A percentile compares a stretch with the other conserved stretches of the same genome.
Conservation (phyloP, 1,140 invertebrate species). For the Elymnias hypermnestra region DNA sequence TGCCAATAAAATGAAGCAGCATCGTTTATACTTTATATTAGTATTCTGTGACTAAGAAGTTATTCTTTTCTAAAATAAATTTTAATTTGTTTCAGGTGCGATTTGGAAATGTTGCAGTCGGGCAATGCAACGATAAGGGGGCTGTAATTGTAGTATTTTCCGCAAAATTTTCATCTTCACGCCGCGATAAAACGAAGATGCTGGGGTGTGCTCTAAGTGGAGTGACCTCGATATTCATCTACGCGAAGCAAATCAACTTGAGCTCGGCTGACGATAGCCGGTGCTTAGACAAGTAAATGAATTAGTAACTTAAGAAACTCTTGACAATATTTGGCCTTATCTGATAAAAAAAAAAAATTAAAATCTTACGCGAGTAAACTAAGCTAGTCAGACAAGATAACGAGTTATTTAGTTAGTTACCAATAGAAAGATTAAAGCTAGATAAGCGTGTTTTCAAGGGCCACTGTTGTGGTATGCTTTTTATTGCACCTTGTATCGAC, state of each 20-base stretch:
- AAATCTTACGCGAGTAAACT: constrained; percentile 27
- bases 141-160: constrained; percentile 31
- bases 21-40: no score
- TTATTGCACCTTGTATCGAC: constrained; percentile 74
- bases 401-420: constrained; percentile 59
- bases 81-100: constrained; percentile 66
- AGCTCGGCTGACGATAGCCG: constrained; percentile 67
- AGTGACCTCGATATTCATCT: constrained; percentile 53
- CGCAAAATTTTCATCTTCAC: constrained; percentile 35
- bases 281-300: constrained; percentile 64
- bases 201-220: constrained; percentile 64
- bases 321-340: constrained; percentile 35
- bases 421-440: constrained; percentile 36
- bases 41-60: no score
- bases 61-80: no score
- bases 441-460: constrained; percentile 34
- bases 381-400: constrained; percentile 56
- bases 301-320: constrained; percentile 20
- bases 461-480: constrained; percentile 70
- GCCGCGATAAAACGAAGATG: constrained; percentile 58
- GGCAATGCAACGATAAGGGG: constrained; percentile 25
- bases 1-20: no score
- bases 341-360: constrained; percentile 26
- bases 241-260: constrained; percentile 39
- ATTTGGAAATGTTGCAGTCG: constrained; percentile 43